A percentile compares a stretch with the other conserved stretches of the same genome.
These are phyloP conservation scores for Hedychridium roseum DNA, from an alignment of 2,888 invertebrate genomes.

Conservation along the genomic window DNA sequence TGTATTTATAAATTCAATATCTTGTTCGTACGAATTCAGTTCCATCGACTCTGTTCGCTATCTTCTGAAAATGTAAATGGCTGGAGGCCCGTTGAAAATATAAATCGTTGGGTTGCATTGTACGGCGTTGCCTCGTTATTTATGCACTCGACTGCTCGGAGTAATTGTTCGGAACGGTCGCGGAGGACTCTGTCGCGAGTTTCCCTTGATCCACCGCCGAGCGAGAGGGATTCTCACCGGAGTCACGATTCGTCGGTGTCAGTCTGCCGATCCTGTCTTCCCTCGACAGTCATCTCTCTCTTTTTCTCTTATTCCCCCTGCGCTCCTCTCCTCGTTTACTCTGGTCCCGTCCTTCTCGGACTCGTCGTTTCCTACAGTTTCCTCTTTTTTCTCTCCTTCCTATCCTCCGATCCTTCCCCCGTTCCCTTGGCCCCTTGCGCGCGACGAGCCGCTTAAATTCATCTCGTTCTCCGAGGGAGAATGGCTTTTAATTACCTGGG, in stretches of 20 bases:
- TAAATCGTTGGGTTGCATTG: conserved; percentile 8
- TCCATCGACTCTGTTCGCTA: too few relatives aligned
- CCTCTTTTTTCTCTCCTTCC: conserved; percentile 10
- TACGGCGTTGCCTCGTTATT: conserved; percentile 37
- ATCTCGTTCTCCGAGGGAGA: too few relatives aligned
- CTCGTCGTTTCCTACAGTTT: too few relatives aligned
- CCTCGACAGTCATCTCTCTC: too few relatives aligned
- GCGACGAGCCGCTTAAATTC: too few relatives aligned
- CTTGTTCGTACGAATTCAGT: too few relatives aligned
- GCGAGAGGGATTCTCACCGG: conserved; percentile 12
- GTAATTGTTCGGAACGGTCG: conserved; percentile 45
- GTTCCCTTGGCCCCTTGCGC: too few relatives aligned
- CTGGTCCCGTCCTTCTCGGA: neutral
- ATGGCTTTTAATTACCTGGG: too few relatives aligned
- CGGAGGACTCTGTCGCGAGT: conserved; percentile 11
- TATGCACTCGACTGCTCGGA: conserved; percentile 43
- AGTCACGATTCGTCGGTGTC: conserved; percentile 36
- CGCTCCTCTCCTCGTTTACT: conserved; percentile 4
- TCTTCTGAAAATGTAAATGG: too few relatives aligned
- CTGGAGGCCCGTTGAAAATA: too few relatives aligned
- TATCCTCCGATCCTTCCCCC: too few relatives aligned
- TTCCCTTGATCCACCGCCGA: conserved; percentile 34
- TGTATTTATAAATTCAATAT: too few relatives aligned
- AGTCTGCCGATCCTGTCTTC: conserved; percentile 11
- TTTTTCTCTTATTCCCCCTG: neutral